Evolutionary conservation across 2,888 invertebrate genomes (phyloP).

Genomic region (Clanis bilineata): DNA sequence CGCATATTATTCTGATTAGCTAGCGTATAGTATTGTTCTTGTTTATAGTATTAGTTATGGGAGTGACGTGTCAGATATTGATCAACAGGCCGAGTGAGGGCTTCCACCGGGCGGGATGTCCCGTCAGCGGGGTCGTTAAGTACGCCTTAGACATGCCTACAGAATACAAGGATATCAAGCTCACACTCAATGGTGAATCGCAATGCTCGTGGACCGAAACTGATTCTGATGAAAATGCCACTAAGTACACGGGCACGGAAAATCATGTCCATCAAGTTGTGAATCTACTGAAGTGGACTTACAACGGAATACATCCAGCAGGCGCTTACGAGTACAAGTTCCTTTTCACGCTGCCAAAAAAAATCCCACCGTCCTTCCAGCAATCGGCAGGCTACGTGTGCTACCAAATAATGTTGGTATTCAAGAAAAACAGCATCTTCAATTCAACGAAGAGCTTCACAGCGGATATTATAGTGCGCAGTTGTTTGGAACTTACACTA

Average conservation of each 20-base stretch:
- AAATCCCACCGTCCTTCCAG: background rate
- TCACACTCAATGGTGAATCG: constrained; percentile 35
- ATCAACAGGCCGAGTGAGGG: constrained; percentile 25
- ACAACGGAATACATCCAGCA: background rate
- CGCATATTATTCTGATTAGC: no score
- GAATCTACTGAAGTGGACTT: background rate
- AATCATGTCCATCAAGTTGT: background rate
- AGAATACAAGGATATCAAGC: constrained; percentile 24
- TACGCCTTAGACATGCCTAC: constrained; percentile 31
- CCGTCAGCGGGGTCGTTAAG: constrained; percentile 32
- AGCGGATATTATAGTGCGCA: background rate
- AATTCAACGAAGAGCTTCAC: background rate
- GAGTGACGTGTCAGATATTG: constrained; percentile 32
- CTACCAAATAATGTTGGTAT: background rate
- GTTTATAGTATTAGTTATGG: no score
- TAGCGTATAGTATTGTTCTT: no score
- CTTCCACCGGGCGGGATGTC: constrained; percentile 29
- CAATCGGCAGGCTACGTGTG: background rate
- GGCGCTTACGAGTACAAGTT: background rate
- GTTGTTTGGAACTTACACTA: background rate
- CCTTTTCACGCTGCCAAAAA: background rate
- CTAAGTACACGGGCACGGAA: background rate
- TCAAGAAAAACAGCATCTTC: background rate
- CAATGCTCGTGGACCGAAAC: constrained; percentile 26
- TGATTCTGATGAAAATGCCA: background rate